Evolutionary conservation across 92 coral and sea anemone species (phyloP), one percentile per base, ranked within the genome.

Genomic region (Pocillopora grandis): DNA sequence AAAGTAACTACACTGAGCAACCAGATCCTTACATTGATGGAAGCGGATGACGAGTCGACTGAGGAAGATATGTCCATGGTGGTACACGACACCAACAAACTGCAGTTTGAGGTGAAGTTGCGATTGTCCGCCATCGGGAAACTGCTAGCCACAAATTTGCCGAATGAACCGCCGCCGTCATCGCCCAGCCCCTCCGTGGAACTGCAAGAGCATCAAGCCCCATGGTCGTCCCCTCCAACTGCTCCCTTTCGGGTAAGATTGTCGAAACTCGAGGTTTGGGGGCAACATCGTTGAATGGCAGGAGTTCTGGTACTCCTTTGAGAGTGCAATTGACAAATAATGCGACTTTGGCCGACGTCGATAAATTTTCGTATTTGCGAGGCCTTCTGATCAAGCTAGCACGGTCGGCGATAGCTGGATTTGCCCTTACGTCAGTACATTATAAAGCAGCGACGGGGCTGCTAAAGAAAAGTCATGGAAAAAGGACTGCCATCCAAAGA

Each of bases 231-330:
- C 42, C 67, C 27, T 10, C 68, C 21, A n/a, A 62, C 58, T 14
- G 60, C 77, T 2, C 12, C 27, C 19, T 52, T 66, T 1, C 62
- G 52, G 66, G 89, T 59, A 2, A 89, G 27, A 55, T 49, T 85
- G 19, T 89, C 92, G 0, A 85, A 89, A 60, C 62, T 89, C 0
- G 83, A 80, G 12, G 81, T 86, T 90, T 36, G 71, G 77, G 12
- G 93, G 88, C 1, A 76, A 68, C 14, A 15, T 90, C 5, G 61
- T 62, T 8, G 78, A 90, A 48, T 83, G 90, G 88, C 90, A 78
- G 59, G 93, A 90, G 83, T 83, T 90, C 36, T 87, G 86, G 93
- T 86, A 90, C 77, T 71, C 90, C 15, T 90, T 90, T 18, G 86
- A 72, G 64, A 90, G 90, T 84, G 48, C 88, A 9, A 75, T 83